Conservation (phyloP, 2,797 vertebrate species). For the Cheracebus regulus region DNA sequence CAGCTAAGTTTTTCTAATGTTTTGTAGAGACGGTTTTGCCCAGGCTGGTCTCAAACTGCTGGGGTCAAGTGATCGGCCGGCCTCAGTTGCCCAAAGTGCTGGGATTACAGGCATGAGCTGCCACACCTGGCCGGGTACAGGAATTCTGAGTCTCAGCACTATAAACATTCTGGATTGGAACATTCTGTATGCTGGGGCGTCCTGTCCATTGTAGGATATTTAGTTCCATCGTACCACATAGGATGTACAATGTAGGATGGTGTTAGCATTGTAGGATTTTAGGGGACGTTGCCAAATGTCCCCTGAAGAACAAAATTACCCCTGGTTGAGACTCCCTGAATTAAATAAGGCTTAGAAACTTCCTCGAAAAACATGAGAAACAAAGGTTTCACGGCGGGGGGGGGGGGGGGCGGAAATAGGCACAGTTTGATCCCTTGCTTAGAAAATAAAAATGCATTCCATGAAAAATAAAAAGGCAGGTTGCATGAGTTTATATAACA, state of each 20-base stretch:
- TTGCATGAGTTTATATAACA: not conserved
- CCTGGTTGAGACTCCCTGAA: not conserved
- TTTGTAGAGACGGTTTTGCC: not conserved
- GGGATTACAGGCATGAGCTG: not conserved
- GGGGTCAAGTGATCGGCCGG: not conserved
- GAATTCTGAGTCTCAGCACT: not conserved
- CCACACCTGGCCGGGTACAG: too few species aligned
- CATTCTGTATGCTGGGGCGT: not conserved
- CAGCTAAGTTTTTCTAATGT: not conserved
- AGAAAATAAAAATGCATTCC: not conserved
- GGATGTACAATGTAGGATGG: too few species aligned
- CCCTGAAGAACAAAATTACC: not conserved
- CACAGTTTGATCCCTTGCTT: not conserved
- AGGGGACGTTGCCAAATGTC: not conserved
- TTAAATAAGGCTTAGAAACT: not conserved
- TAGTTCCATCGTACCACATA: not conserved
- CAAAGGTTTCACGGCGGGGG: not conserved
- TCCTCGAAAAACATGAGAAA: not conserved
- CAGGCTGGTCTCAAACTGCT: not conserved
- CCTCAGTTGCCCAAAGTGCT: not conserved
- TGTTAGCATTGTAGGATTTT: too few species aligned
- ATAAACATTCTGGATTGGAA: not conserved
- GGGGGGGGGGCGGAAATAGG: too few species aligned
- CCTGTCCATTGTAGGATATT: accelerated
- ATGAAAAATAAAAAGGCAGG: not conserved